Percentiles rank a stretch among this genome's conserved stretches.
Evolutionary conservation across 1,140 invertebrate species (phyloP).

Genomic region (Rhynchophorus ferrugineus): DNA sequence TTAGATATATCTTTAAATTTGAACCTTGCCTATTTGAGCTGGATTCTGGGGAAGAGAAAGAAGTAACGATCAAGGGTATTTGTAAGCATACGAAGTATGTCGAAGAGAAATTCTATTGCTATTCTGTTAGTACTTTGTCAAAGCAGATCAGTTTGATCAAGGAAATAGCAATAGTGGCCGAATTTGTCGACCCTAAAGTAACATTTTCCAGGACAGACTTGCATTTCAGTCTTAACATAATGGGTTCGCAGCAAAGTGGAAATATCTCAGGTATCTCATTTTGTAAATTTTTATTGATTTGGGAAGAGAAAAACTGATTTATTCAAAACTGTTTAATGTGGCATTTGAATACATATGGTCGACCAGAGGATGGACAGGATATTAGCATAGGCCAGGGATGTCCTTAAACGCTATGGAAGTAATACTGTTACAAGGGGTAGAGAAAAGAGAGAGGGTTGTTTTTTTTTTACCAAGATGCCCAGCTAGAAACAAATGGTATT

Average conservation of each 20-base stretch:
- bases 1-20: slow-evolving; percentile 26
- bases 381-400: too few relatives aligned
- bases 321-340: too few relatives aligned
- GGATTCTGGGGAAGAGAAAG: slow-evolving; percentile 9
- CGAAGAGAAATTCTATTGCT: slow-evolving; percentile 29
- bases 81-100: slow-evolving; percentile 18
- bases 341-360: too few relatives aligned
- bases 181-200: slow-evolving; percentile 31
- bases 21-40: slow-evolving; percentile 27
- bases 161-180: slow-evolving; percentile 22
- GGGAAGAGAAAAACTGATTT: too few relatives aligned
- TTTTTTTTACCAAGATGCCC: too few relatives aligned
- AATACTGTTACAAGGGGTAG: too few relatives aligned
- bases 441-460: too few relatives aligned
- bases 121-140: slow-evolving; percentile 26
- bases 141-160: background rate
- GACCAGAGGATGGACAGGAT: too few relatives aligned
- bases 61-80: slow-evolving; percentile 21
- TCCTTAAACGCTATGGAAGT: too few relatives aligned
- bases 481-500: too few relatives aligned
- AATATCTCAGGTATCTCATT: background rate
- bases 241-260: background rate
- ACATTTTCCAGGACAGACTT: slow-evolving; percentile 25
- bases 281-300: too few relatives aligned
- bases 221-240: slow-evolving; percentile 28